Conservation (phyloP, 2,113 vertebrate genomes). For the Myrmophylax atrothorax region DNA sequence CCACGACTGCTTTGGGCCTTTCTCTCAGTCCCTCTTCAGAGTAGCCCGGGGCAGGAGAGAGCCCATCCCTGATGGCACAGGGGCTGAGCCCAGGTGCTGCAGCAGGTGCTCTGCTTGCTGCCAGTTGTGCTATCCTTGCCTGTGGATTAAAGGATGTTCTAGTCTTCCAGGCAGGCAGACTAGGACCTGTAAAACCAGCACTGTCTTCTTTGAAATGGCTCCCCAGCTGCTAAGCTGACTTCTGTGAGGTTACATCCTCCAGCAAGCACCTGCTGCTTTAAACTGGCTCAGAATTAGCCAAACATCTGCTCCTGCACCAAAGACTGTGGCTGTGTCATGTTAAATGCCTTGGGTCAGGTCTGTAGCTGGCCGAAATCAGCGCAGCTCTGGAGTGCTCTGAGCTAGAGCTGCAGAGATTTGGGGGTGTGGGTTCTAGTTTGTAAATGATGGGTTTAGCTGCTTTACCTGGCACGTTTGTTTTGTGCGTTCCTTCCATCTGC, state of each 20-base stretch:
- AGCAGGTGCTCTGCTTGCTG: background rate
- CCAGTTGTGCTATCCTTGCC: background rate
- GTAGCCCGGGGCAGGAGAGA: background rate
- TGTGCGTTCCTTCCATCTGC: slow-evolving; percentile 21
- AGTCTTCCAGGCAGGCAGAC: background rate
- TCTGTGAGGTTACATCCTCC: background rate
- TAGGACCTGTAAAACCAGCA: slow-evolving; percentile 19
- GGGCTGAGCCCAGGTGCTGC: background rate
- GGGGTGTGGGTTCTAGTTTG: background rate
- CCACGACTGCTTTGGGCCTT: background rate
- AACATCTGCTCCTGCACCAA: background rate
- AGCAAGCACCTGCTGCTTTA: background rate
- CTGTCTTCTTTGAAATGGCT: background rate
- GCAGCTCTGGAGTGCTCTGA: background rate
- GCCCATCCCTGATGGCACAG: background rate
- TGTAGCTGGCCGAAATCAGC: background rate
- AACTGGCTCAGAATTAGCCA: background rate
- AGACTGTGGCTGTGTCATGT: background rate
- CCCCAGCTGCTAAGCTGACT: background rate
- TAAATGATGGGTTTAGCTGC: background rate
- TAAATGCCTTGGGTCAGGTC: background rate
- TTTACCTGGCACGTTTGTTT: background rate
- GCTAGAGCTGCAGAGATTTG: background rate
- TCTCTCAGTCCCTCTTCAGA: background rate
- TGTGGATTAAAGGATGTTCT: background rate